A percentile compares a stretch with the other conserved stretches of the same genome.
Evolutionary conservation across 1,140 invertebrate genomes (phyloP).

Genomic region (Lepidotrigona ventralis): DNA sequence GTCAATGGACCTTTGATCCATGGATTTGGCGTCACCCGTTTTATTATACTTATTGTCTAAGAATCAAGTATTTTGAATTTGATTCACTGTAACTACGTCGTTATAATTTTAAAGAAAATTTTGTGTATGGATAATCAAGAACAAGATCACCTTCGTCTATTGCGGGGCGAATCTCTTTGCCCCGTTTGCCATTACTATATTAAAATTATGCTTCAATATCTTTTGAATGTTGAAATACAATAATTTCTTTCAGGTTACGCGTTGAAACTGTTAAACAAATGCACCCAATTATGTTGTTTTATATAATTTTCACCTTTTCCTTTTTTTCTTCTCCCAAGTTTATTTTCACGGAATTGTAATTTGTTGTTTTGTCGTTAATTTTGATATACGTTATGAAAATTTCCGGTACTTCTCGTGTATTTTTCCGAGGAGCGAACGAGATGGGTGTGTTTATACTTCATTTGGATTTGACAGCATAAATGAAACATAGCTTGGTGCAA

Average conservation of each 20-base stretch:
- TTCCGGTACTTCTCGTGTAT: too few species aligned
- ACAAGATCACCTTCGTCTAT: constrained; percentile 30
- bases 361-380: too few species aligned
- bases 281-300: neutral
- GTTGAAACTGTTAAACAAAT: neutral
- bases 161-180: too few species aligned
- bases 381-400: too few species aligned
- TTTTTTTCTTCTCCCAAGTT: too few species aligned
- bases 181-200: neutral
- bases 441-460: constrained; percentile 11
- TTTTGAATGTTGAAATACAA: neutral
- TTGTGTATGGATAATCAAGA: constrained; percentile 6
- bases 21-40: too few species aligned
- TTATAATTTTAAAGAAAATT: constrained; percentile 31
- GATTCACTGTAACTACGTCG: constrained; percentile 38
- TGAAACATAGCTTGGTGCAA: constrained; percentile 19
- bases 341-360: neutral
- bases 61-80: too few species aligned
- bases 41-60: too few species aligned
- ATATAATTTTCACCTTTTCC: neutral
- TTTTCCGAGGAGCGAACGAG: too few species aligned
- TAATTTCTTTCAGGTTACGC: too few species aligned
- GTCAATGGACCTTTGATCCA: too few species aligned
- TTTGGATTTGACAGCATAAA: neutral
- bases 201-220: constrained; percentile 21